These are phyloP conservation scores for Cyclina sinensis DNA, from an alignment of 1,140 invertebrate genomes.

Conservation along the genomic window DNA sequence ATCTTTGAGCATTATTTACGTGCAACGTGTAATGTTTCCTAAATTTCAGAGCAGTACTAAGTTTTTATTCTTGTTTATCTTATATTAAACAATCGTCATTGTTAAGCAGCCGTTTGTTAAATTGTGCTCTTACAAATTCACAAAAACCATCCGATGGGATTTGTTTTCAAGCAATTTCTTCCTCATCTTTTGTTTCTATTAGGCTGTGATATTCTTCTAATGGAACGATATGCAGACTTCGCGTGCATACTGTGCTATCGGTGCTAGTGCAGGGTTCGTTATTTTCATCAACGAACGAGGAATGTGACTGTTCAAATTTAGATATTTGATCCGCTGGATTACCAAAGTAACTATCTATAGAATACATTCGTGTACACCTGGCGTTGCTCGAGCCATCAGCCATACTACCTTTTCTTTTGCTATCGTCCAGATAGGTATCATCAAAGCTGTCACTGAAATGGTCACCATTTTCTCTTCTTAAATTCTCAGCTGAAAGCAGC, in stretches of 20 bases:
- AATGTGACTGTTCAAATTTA: background rate
- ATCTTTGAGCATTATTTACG: too few relatives aligned
- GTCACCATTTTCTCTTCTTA: constrained; percentile 15
- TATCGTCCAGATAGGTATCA: background rate
- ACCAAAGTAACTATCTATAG: constrained; percentile 41
- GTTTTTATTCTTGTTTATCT: too few relatives aligned
- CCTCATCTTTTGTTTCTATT: constrained; percentile 19
- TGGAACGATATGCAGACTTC: constrained; percentile 13
- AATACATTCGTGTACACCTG: constrained; percentile 25
- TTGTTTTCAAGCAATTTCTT: too few relatives aligned
- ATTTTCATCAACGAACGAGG: background rate
- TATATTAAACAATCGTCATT: too few relatives aligned
- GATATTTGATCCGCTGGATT: background rate
- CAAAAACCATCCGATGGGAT: too few relatives aligned
- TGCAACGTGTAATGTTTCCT: too few relatives aligned
- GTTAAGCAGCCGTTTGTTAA: too few relatives aligned
- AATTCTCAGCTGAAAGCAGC: constrained; percentile 3
- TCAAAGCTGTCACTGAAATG: background rate
- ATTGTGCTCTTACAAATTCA: too few relatives aligned
- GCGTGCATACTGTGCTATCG: background rate
- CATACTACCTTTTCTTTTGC: background rate
- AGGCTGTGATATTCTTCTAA: constrained; percentile 21
- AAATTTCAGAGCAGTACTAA: too few relatives aligned
- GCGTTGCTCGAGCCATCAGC: background rate
- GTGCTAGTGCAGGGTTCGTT: background rate